Evolutionary conservation across 2,113 vertebrate genomes (phyloP), one percentile per base, ranked within the genome.

Genomic region (Australoheros scitulus): DNA sequence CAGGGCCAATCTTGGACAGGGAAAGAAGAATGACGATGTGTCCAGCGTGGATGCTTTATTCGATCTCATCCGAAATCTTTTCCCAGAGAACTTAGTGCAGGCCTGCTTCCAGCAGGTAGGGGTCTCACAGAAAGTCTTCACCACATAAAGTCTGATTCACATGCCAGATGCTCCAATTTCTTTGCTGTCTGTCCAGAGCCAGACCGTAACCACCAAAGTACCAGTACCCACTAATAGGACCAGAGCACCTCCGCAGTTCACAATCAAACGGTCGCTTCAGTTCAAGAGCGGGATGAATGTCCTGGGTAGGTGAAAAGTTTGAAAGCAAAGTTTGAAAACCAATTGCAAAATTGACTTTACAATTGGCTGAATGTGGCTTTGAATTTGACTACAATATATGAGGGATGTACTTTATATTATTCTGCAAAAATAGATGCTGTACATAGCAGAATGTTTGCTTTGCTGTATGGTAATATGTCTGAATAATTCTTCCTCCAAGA

Each of bases 221-320:
- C 93, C 94, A 41, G 95, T 97, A 81, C 91, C 96, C 24, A 95
- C 96, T 14, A 98, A 98, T 22, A 96, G 96, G 76, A 97, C 97
- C n/a, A 93, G 78, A 0, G 95, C 95, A 4, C 95, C 94, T 29
- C 93, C 93, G 1, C 97, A 97, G 88, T 90, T 96, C 90, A 92
- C 96, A 9, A 85, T 98, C 76, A 99, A 97, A 91, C 97, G 98
- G 84, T 94, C 97, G 18, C 96, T 99, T 70, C 97, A 99, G 93
- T 99, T 98, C 95, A 99, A 99, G 93, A 96, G 98, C 52, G 98
- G 98, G 87, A 99, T 99, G 98, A 99, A 99, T 13, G 98, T 99
- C 79, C 92, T 99, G 91, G 98, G 98, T 99, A 95, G 79, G 95
- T 87, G 79, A 41, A 84, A 55, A 29, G 14, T 82, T 24, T 57